These are phyloP conservation scores for Neolamprologus longior DNA, from an alignment of 2,113 vertebrate genomes.

Conservation along the genomic window DNA sequence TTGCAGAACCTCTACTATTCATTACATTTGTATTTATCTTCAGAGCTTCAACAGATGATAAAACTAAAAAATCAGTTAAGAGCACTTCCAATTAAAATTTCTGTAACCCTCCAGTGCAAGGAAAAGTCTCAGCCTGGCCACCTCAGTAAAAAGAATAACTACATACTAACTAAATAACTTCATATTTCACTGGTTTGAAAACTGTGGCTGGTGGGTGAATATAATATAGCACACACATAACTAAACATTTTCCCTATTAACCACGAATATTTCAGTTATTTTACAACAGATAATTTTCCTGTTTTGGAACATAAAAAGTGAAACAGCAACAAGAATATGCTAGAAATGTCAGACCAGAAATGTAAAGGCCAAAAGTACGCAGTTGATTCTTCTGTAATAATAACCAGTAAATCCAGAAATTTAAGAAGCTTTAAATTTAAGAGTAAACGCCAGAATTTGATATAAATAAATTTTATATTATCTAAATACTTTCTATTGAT, in stretches of 20 bases:
- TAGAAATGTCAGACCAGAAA: background rate
- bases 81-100: background rate
- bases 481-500: background rate
- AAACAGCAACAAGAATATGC: background rate
- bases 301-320: background rate
- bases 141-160: background rate
- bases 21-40: background rate
- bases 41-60: background rate
- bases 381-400: background rate
- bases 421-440: background rate
- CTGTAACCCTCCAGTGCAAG: background rate
- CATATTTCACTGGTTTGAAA: background rate
- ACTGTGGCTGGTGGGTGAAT: background rate
- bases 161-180: background rate
- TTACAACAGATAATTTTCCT: background rate
- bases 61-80: background rate
- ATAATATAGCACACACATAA: background rate
- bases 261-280: background rate
- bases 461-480: background rate
- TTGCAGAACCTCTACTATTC: background rate
- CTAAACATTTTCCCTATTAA: background rate
- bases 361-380: accelerated
- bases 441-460: background rate
- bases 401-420: background rate
- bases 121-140: background rate